These are phyloP conservation scores for Drosophila setosimentum DNA, from an alignment of 2,888 invertebrate species.

Conservation along the genomic window DNA sequence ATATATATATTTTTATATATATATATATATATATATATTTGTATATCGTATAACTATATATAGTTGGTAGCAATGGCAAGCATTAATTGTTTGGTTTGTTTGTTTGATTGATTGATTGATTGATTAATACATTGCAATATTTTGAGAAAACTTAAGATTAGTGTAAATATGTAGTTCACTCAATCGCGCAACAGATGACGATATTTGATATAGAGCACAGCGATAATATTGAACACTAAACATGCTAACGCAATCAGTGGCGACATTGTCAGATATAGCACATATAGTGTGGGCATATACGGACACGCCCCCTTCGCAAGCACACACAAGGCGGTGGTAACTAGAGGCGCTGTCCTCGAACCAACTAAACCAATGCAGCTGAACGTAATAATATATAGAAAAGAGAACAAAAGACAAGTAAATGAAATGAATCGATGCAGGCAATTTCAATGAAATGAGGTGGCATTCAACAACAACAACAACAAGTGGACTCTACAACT, in stretches of 20 bases:
- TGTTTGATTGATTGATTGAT: conserved; percentile 20
- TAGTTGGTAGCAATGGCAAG: conserved; percentile 26
- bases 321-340: conserved; percentile 75
- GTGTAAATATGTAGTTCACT: conserved; percentile 1
- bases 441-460: conserved; percentile 33
- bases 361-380: conserved; percentile 74
- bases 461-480: conserved; percentile 10
- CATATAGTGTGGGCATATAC: conserved; percentile 82
- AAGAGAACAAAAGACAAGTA: conserved; percentile 57
- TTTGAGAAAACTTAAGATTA: conserved; percentile 21
- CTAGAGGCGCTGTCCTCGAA: conserved; percentile 51
- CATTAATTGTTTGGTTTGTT: conserved; percentile 18
- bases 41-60: neutral
- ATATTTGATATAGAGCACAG: conserved; percentile 77
- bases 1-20: too few species aligned
- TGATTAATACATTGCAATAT: conserved; percentile 17
- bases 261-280: conserved; percentile 83
- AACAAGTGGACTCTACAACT: neutral
- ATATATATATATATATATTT: conserved; percentile 27
- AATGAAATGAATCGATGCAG: conserved; percentile 39
- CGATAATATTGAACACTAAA: conserved; percentile 80
- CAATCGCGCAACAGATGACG: conserved; percentile 63
- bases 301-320: conserved; percentile 83
- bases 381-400: conserved; percentile 26
- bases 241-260: conserved; percentile 83